Evolutionary conservation across 2,113 vertebrate genomes (phyloP).

Genomic region (Syrmaticus mikado): DNA sequence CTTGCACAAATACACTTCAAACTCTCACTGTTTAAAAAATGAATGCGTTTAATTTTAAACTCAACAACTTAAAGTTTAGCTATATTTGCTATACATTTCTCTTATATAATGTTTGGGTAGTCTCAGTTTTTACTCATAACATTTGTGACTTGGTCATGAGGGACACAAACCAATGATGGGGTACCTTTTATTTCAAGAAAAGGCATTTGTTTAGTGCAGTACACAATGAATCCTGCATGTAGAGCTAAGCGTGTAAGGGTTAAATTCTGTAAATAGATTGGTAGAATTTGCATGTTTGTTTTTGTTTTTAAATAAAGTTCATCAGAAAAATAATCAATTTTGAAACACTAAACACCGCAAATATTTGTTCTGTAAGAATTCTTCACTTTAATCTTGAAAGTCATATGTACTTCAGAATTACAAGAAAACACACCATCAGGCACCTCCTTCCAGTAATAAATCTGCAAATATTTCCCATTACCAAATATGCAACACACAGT

Average conservation of each 20-base stretch:
- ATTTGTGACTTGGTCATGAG: not conserved
- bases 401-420: not conserved
- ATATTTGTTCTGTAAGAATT: not conserved
- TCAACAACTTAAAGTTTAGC: not conserved
- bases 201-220: not conserved
- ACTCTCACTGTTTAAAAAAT: not conserved
- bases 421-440: not conserved
- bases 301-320: not conserved
- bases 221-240: not conserved
- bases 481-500: rapidly evolving
- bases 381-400: not conserved
- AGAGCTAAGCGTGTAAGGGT: not conserved
- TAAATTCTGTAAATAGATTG: not conserved
- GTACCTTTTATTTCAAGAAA: not conserved
- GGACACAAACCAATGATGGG: rapidly evolving
- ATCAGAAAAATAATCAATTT: not conserved
- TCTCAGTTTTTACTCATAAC: not conserved
- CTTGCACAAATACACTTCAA: not conserved
- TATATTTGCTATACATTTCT: rapidly evolving
- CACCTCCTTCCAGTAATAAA: not conserved
- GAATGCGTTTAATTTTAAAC: not conserved
- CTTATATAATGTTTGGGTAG: not conserved
- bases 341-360: not conserved
- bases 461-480: not conserved
- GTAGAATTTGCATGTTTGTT: not conserved